These are phyloP conservation scores for Heliothis virescens DNA, from an alignment of 1,140 invertebrate species.

Conservation along the genomic window DNA sequence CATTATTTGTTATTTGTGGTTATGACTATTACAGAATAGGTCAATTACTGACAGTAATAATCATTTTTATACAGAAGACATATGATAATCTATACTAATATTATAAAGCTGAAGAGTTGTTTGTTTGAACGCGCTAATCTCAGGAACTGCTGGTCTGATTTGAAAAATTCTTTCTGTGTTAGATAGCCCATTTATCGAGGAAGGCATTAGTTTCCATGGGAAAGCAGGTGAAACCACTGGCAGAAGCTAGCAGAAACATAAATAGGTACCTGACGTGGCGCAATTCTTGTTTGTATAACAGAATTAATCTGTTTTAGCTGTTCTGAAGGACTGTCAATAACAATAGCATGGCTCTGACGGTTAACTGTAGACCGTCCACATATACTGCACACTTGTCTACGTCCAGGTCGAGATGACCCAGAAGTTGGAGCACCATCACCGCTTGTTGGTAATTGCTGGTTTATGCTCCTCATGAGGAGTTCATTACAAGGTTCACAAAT, in stretches of 20 bases:
- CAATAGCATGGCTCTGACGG: conserved; percentile 1
- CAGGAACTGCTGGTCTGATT: no score
- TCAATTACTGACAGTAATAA: not conserved
- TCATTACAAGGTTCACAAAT: conserved; percentile 3
- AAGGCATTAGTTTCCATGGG: no score
- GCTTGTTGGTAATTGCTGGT: not conserved
- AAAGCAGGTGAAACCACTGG: no score
- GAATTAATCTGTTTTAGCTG: not conserved
- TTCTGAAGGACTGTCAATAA: not conserved
- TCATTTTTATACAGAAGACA: conserved; percentile 3
- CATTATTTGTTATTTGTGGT: not conserved
- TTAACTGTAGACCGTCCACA: not conserved
- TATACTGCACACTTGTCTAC: not conserved
- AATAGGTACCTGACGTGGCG: not conserved
- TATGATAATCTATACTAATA: conserved; percentile 10
- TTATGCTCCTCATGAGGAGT: not conserved
- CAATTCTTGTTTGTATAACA: conserved; percentile 6
- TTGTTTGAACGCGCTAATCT: no score
- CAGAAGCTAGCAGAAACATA: no score
- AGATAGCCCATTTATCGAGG: no score
- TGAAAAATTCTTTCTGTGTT: no score
- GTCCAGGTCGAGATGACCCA: not conserved
- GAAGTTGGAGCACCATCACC: not conserved
- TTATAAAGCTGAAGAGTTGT: no score
- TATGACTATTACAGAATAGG: not conserved